Evolutionary conservation across 2,797 vertebrate genomes (phyloP), one percentile per base, ranked within the genome.

Genomic region (Tragelaphus oryx): DNA sequence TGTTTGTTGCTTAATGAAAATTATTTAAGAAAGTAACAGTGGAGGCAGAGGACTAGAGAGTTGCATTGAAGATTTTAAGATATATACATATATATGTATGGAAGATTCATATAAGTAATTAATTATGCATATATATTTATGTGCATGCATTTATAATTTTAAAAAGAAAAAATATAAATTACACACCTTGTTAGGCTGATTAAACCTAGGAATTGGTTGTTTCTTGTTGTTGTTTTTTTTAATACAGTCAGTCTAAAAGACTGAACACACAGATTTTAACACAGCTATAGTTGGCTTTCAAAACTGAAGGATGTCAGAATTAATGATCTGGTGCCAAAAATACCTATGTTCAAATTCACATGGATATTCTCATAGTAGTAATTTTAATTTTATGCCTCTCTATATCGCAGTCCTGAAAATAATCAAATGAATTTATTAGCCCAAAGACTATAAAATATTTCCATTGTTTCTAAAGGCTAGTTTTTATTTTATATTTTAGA

Each of bases 1-100:
- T 97, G 68, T 97, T 97, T 94, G 48, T 95, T 97, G 44, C 92
- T 92, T 98, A 97, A 98, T 96, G 90, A 95, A 97, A 97, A 96
- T 94, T 96, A 95, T 91, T 97, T 89, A 92, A 96, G 92, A 94
- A 78, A 89, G 65, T 90, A 87, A 65, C 90, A 62, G 65, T 80
- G 41, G 22, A 41, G 74, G 11, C 33, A 59, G 95, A 86, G 48
- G 6, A 82, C 13, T 78, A 10, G 33, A 46, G 8, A 88, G 16
- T 86, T 89, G 78, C 33, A 10, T 81, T 94, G 1, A 91, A 46
- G 44, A 88, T n/a, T 95, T 4, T 62, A 87, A 83, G 59, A 87
- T 78, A 65, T 80, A 9, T n/a, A 44, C 55, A 11, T 74, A 4
- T 33, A 41, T 86, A 18, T 74, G 60, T 87, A 26, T 91, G 22